Evolutionary conservation across 2,113 vertebrate genomes (phyloP), one percentile per base, ranked within the genome.

Genomic region (Conger conger): DNA sequence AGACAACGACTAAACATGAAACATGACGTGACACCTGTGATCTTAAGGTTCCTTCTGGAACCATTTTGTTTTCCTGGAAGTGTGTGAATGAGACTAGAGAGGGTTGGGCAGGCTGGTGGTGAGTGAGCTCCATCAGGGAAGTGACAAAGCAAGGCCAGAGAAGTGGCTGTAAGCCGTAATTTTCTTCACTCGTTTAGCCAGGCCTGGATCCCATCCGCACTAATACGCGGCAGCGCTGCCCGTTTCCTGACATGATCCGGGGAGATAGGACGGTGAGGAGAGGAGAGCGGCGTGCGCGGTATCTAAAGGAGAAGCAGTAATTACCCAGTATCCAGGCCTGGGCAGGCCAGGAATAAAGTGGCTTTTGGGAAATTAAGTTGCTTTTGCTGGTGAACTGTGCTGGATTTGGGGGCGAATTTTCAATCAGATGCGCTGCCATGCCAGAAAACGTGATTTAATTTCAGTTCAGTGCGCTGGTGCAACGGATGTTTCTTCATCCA

Each of bases 151-250:
- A 11, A 73, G 33, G 33, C n/a, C 38, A 23, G n/a, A 81, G 53
- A 76, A 8, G 16, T 13, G 57, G 33, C n/a, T 16, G 18, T 20
- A n/a, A 6, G 50, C n/a, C n/a, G 63, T 53, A 13, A 53, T 78
- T 87, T 13, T 86, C 76, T 81, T 76, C 60, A 53, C 73, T 60
- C 33, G 30, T 85, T 82, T 36, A 85, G 76, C 18, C 50, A 76
- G 45, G 57, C 78, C 82, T 88, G 86, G 82, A n/a, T 87, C 81
- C 85, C 79, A 89, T 88, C 88, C 86, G 83, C 86, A 88, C 86
- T 91, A 88, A 92, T 89, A 86, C 89, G 85, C 87, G 79, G 91
- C 86, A 90, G 84, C 85, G 92, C 87, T 76, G 78, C 89, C 90
- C 88, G 18, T 87, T 90, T 87, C 88, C 83, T 85, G 88, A 86